These are phyloP conservation scores for Astreopora myriophthalma DNA, from an alignment of 64 coral and sea anemone genomes.

Conservation along the genomic window DNA sequence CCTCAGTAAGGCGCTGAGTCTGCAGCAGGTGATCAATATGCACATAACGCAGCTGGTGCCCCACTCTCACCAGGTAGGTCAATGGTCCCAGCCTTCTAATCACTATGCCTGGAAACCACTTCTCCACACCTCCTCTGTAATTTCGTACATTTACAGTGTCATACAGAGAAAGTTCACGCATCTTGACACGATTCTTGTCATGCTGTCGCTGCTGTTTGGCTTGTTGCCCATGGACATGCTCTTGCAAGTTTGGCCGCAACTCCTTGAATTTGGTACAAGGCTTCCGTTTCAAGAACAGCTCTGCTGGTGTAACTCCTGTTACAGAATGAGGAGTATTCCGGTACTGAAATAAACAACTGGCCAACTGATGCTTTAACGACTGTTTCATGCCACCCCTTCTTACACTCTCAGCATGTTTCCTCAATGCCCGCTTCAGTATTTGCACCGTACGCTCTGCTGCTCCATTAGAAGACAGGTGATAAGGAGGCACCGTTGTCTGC, in stretches of 20 bases:
- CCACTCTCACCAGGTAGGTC: slow-evolving; percentile 39
- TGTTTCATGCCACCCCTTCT: too few species aligned
- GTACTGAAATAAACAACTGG: not conserved
- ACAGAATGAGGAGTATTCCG: slow-evolving; percentile 61
- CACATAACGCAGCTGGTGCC: slow-evolving; percentile 23
- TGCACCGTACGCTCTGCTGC: too few species aligned
- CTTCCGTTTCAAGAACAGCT: slow-evolving; percentile 58
- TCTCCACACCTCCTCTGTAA: not conserved
- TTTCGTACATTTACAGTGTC: slow-evolving; percentile 41
- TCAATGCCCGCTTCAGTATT: too few species aligned
- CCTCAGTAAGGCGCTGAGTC: not conserved
- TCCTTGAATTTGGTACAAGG: slow-evolving; percentile 19
- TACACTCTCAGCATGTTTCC: too few species aligned
- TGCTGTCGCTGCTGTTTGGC: slow-evolving; percentile 9
- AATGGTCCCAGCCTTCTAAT: slow-evolving; percentile 25
- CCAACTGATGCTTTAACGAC: not conserved
- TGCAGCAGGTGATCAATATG: slow-evolving; percentile 38
- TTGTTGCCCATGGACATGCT: slow-evolving; percentile 2
- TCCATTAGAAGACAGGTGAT: not conserved
- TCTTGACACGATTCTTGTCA: not conserved
- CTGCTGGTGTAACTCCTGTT: slow-evolving; percentile 21
- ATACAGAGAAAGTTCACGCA: slow-evolving; percentile 11
- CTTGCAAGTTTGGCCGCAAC: slow-evolving; percentile 3
- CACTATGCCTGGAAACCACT: slow-evolving; percentile 7
- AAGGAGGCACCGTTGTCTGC: not conserved